Evolutionary conservation across 2,888 invertebrate species (phyloP).

Genomic region (Argynnis bischoffii): DNA sequence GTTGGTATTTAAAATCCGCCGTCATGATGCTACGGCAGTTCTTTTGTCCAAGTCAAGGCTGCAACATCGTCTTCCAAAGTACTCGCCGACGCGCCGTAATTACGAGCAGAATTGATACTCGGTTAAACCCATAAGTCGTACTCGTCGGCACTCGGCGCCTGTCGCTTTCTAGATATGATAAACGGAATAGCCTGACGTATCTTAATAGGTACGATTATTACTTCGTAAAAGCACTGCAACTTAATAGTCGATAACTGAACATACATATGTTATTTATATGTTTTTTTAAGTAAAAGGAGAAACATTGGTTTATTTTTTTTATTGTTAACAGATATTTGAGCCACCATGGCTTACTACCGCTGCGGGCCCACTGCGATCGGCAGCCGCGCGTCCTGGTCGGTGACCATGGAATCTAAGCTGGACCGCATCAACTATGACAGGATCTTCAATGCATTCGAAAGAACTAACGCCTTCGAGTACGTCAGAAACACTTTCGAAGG

Average conservation of each 20-base stretch:
- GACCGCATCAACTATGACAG: conserved; percentile 76
- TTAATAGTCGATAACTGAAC: no score
- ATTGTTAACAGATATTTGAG: conserved; percentile 52
- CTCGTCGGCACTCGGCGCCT: conserved; percentile 14
- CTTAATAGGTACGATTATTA: conserved; percentile 11
- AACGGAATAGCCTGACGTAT: background rate
- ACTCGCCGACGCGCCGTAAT: no score
- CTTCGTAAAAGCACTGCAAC: background rate
- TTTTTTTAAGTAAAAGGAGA: no score
- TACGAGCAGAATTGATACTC: background rate
- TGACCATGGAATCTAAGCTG: conserved; percentile 66
- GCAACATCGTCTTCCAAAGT: conserved; percentile 27
- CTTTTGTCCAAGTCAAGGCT: conserved; percentile 28
- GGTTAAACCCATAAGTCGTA: background rate
- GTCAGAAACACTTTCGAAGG: conserved; percentile 58
- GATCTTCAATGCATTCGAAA: conserved; percentile 78
- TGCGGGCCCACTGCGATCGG: conserved; percentile 76
- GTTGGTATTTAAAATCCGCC: conserved; percentile 45
- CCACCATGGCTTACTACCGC: conserved; percentile 72
- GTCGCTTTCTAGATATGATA: conserved; percentile 12
- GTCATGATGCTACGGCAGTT: conserved; percentile 28
- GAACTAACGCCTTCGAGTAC: conserved; percentile 78
- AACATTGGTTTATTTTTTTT: background rate
- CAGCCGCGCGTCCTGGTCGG: conserved; percentile 82
- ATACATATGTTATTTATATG: no score